Evolutionary conservation across 2,797 vertebrate genomes (phyloP).

Genomic region (Dendrocincla tyrannina): DNA sequence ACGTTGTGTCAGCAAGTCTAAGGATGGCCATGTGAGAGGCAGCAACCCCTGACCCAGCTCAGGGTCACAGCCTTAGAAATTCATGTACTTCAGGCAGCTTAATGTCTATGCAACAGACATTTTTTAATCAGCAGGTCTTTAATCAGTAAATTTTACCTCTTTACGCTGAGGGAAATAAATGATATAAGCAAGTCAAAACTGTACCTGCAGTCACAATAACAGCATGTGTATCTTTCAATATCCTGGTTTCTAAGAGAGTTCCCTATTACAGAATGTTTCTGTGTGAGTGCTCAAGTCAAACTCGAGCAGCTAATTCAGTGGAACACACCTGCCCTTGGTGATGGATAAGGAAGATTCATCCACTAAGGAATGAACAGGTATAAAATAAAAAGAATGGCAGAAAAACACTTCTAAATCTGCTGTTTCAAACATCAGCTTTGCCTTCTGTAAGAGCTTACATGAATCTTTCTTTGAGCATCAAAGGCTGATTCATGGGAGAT

Average conservation of each 20-base stretch:
- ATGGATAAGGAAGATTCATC: background rate
- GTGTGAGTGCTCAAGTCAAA: background rate
- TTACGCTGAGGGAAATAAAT: background rate
- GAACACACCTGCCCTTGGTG: background rate
- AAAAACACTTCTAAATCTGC: background rate
- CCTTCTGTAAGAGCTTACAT: background rate
- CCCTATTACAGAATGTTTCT: background rate
- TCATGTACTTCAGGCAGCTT: background rate
- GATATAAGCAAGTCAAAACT: background rate
- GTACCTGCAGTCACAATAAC: background rate
- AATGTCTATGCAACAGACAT: rapidly evolving
- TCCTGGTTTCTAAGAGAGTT: background rate
- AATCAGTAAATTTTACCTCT: background rate
- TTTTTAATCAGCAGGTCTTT: background rate
- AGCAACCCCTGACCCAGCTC: background rate
- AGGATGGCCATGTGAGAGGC: background rate
- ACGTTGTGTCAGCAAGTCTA: background rate
- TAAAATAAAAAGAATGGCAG: background rate
- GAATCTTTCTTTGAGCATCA: background rate
- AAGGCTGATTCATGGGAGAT: background rate
- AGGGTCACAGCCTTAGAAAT: background rate
- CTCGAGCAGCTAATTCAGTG: background rate
- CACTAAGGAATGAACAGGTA: background rate
- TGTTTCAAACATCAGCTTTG: background rate
- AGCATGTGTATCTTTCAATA: background rate